phyloP scores from a whole-genome alignment of 2,113 vertebrate genomes.

The Vombatus ursinus region DNA sequence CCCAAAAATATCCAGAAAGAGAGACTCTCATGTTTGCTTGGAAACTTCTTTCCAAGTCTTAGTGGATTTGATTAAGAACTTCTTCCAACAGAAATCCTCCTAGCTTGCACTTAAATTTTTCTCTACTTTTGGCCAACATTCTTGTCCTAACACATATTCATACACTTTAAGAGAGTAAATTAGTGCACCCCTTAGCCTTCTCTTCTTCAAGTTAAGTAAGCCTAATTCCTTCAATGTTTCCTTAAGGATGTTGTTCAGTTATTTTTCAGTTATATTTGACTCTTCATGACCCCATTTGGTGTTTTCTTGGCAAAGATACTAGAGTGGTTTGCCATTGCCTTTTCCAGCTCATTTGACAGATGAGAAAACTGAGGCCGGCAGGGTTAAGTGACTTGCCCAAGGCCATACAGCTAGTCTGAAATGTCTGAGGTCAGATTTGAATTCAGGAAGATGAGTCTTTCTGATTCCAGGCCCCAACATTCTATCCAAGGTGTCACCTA shows the following conservation, averaged over 20 bases:
- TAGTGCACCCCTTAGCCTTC: slow-evolving; percentile 46
- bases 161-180: slow-evolving; percentile 1
- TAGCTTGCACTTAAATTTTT: neutral
- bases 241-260: neutral
- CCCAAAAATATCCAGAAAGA: neutral
- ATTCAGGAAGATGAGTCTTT: neutral
- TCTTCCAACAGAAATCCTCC: neutral
- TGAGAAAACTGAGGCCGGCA: neutral
- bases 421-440: neutral
- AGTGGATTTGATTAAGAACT: no score
- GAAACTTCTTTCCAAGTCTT: neutral
- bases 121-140: neutral
- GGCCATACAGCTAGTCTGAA: neutral
- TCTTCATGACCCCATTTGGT: neutral
- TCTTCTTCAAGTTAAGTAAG: slow-evolving; percentile 22
- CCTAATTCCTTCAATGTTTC: slow-evolving; percentile 17
- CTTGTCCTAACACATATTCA: neutral
- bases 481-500: neutral
- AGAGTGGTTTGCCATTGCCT: neutral
- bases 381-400: neutral
- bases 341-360: neutral
- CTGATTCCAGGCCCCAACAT: neutral
- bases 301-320: neutral
- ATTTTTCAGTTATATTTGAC: neutral
- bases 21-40: neutral